A percentile compares a stretch with the other conserved stretches of the same genome.
Conservation (phyloP, 92 coral and sea anemone species). For the Chrysogorgia sp. region DNA sequence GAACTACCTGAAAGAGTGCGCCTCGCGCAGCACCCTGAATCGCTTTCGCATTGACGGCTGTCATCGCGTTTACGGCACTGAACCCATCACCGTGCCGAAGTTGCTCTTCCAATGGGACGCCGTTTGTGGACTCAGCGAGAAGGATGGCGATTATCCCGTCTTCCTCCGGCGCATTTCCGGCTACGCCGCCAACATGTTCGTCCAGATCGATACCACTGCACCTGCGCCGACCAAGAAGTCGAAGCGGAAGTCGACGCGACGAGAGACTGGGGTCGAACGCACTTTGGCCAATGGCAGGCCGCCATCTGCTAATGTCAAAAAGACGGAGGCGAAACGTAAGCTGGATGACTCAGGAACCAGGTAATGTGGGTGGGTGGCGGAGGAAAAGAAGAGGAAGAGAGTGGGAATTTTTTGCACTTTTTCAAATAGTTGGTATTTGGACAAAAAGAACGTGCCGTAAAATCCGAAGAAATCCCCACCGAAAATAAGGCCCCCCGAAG, state of each 20-base stretch:
- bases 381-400: too few relatives aligned
- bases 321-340: constrained; percentile 2
- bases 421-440: too few relatives aligned
- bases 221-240: constrained; percentile 73
- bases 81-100: constrained; percentile 77
- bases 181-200: constrained; percentile 77
- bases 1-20: constrained; percentile 41
- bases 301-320: constrained; percentile 26
- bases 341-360: constrained; percentile 32
- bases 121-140: constrained; percentile 74
- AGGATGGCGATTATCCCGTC: constrained; percentile 89
- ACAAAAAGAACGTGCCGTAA: too few relatives aligned
- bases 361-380: neutral
- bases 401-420: too few relatives aligned
- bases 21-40: constrained; percentile 49
- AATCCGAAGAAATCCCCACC: too few relatives aligned
- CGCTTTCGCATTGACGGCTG: constrained; percentile 85
- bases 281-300: constrained; percentile 26
- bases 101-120: constrained; percentile 96
- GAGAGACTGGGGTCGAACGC: constrained; percentile 16
- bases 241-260: constrained; percentile 39
- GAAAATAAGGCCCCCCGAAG: too few relatives aligned
- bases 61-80: constrained; percentile 76
- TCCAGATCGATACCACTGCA: constrained; percentile 95
- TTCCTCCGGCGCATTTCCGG: constrained; percentile 77